These are phyloP conservation scores for Etheostoma spectabile DNA, from an alignment of 2,113 vertebrate genomes.

Conservation along the genomic window DNA sequence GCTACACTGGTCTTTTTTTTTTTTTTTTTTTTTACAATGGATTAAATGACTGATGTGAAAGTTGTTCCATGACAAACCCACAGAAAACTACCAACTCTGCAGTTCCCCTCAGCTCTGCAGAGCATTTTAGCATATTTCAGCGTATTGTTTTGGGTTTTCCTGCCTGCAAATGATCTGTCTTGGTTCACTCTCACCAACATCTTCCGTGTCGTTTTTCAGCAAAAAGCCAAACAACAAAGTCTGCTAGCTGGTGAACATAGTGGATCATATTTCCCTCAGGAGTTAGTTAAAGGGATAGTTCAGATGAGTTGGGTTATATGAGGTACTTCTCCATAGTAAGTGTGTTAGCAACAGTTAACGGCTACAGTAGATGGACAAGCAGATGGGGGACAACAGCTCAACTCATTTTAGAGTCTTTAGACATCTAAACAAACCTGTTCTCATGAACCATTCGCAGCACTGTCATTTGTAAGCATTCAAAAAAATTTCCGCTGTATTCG, in stretches of 20 bases:
- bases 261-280: not conserved
- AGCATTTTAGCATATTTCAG: not conserved
- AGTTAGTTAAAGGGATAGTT: not conserved
- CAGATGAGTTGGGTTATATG: too few species aligned
- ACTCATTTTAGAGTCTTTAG: too few species aligned
- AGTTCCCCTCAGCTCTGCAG: not conserved
- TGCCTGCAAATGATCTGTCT: not conserved
- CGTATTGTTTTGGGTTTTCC: not conserved
- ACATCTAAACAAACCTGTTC: too few species aligned
- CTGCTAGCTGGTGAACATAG: not conserved
- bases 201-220: not conserved
- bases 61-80: not conserved
- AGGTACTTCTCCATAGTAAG: too few species aligned
- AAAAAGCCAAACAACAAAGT: not conserved
- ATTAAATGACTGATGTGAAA: not conserved
- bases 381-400: too few species aligned
- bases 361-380: too few species aligned
- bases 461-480: too few species aligned
- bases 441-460: too few species aligned
- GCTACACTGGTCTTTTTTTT: slow-evolving; percentile 5
- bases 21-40: not conserved
- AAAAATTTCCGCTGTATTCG: too few species aligned
- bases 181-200: not conserved
- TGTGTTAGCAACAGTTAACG: too few species aligned
- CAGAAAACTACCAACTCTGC: not conserved